Base-by-base conservation (phyloP, 2,797 vertebrate genomes). In the Ctenopoma kingsleyae region DNA sequence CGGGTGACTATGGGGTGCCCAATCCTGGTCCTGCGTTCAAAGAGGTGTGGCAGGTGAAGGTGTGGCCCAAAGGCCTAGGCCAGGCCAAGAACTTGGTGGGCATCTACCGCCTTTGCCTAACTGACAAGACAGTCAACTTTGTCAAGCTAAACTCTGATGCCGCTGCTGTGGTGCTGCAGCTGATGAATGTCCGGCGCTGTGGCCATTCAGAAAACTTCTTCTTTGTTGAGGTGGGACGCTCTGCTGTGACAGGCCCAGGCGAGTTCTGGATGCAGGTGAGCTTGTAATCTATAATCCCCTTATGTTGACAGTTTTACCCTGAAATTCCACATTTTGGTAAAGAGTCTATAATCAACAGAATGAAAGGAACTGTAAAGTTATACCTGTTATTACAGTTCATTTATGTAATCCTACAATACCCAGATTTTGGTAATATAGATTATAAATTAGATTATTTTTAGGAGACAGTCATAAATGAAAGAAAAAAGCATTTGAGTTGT, bases 11-110 rank as follows among this genome's bases (percentile, higher is more conserved):
- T 36, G 94, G 94, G 0, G 79, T 92, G 0, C 92, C 90, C 6
- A 89, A 87, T 68, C 94, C 95, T 0, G 94, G 92, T 4, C 95
- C 94, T 1, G 92, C 95, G 1, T 96, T 96, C 87, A 95, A 95
- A 75, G 96, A 96, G 69, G 93, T 96, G 27, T 97, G 96, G 96
- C 95, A 96, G 57, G 94, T 96, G 55, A 96, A 94, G 38, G 94
- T 96, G 53, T 93, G 93, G 82, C 95, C 96, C 22, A 95, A 96
- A 72, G 95, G 94, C 23, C 84, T 96, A 40, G 94, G 96, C 7
- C 95, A 96, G 73, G 91, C 92, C 40, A 93, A 88, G 78, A 95
- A 94, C 84, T 80, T 96, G 74, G 94, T 95, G 32, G 94, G 95
- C 2, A 75, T 94, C 80, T 96, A 96, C 87, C 87, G 91, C 38